Conservation (phyloP, 2,113 vertebrate species). For the Ciconia boyciana region DNA sequence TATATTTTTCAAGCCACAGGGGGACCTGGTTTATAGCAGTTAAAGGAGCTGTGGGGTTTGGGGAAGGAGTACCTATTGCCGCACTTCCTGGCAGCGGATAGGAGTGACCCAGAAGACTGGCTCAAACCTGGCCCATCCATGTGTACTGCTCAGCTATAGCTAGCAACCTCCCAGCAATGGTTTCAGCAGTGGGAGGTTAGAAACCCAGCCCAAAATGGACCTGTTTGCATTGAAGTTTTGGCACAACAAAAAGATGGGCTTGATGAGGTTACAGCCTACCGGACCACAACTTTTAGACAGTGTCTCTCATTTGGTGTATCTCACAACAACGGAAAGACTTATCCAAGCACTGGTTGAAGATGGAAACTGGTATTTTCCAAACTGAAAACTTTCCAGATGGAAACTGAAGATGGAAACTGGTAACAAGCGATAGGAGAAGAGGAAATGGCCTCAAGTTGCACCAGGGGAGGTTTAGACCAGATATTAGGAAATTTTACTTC, state of each 20-base stretch:
- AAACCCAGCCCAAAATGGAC: neutral
- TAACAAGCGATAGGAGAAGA: too few relatives aligned
- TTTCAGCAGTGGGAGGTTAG: neutral
- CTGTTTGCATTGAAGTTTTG: neutral
- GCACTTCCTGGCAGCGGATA: neutral
- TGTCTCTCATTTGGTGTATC: rapidly evolving
- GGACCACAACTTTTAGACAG: too few relatives aligned
- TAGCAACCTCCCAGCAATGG: neutral
- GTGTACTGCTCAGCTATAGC: too few relatives aligned
- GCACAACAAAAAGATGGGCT: neutral
- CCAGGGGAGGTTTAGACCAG: too few relatives aligned
- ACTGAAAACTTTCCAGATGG: too few relatives aligned
- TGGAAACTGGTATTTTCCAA: neutral
- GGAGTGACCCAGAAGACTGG: neutral
- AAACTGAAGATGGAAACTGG: too few relatives aligned
- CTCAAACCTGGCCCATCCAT: neutral
- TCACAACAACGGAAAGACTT: neutral
- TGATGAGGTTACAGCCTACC: neutral
- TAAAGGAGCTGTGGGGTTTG: neutral
- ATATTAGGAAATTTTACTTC: too few relatives aligned
- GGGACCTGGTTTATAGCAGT: neutral
- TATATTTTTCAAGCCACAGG: neutral
- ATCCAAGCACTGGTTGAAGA: neutral
- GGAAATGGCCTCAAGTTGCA: too few relatives aligned
- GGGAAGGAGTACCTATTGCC: neutral